phyloP scores from a whole-genome alignment of 2,113 vertebrate species.

The Cyanistes caeruleus region DNA sequence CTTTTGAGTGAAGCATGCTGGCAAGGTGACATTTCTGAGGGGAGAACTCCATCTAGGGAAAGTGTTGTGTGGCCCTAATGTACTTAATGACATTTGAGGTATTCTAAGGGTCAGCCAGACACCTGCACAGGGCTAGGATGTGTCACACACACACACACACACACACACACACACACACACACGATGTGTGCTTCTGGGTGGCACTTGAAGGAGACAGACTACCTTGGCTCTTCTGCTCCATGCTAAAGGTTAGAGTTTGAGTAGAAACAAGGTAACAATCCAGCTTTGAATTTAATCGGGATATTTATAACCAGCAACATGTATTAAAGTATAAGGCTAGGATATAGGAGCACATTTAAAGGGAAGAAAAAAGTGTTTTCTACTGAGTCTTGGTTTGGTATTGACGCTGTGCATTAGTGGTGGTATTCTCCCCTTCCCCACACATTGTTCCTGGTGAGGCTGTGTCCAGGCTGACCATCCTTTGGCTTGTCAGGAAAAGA shows the following conservation, averaged over 20 bases:
- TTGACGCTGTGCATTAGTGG: not conserved
- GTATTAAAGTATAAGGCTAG: not conserved
- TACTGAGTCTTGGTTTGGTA: not conserved
- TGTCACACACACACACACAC: not conserved
- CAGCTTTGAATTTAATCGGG: not conserved
- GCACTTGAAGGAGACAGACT: not conserved
- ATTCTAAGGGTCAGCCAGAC: not conserved
- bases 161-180: too few species aligned
- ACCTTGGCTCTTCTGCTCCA: not conserved
- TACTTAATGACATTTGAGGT: not conserved
- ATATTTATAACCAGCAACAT: not conserved
- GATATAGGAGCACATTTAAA: not conserved
- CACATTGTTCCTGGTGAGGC: not conserved
- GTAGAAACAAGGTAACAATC: not conserved
- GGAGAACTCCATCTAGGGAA: not conserved
- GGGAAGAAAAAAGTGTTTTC: not conserved
- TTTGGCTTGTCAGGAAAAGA: not conserved
- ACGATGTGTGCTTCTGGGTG: not conserved
- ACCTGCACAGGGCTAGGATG: fast-evolving
- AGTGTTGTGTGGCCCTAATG: not conserved
- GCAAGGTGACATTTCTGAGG: not conserved
- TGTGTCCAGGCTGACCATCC: not conserved
- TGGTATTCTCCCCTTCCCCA: not conserved
- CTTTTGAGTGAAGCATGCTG: not conserved
- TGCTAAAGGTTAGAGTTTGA: not conserved